Evolutionary conservation across 37 sponge, comb jelly and placozoan genomes (phyloP).

Genomic region (Geodia barretti): DNA sequence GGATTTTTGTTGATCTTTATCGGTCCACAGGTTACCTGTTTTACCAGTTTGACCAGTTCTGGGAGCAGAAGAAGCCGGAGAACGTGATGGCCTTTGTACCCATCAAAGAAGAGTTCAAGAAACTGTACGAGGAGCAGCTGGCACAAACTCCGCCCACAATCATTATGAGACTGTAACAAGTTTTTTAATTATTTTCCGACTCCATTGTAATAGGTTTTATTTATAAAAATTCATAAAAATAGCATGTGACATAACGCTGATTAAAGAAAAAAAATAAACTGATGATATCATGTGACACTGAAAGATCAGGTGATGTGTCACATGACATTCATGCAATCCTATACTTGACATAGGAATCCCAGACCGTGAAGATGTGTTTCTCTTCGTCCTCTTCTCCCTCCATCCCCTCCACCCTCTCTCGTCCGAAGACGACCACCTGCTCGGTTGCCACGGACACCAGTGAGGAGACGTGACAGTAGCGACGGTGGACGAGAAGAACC

Average conservation of each 20-base stretch:
- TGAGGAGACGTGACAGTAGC: constrained; percentile 2
- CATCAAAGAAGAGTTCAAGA: constrained; percentile 48
- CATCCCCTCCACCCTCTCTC: constrained; percentile 11
- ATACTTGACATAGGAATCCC: background rate
- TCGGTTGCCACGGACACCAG: constrained; percentile 14
- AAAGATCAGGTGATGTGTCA: background rate
- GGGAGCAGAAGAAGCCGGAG: constrained; percentile 73
- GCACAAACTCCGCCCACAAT: background rate
- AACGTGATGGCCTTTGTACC: constrained; percentile 81
- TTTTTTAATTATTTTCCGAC: too few relatives aligned
- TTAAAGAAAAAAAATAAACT: too few relatives aligned
- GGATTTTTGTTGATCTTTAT: too few relatives aligned
- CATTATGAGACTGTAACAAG: background rate
- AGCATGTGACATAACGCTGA: too few relatives aligned
- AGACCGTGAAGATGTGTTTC: constrained; percentile 6
- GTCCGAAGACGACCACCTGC: constrained; percentile 27
- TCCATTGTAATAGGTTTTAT: too few relatives aligned
- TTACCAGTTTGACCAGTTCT: constrained; percentile 64
- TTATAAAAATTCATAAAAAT: too few relatives aligned
- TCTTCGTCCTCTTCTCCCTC: constrained; percentile 9
- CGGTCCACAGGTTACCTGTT: constrained; percentile 57
- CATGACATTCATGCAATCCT: background rate
- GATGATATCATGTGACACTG: background rate
- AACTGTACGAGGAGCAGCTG: constrained; percentile 5
- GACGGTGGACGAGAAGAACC: constrained; percentile 39